These are phyloP conservation scores for Drosophila rhopaloa DNA, from an alignment of 1,140 invertebrate species.

Conservation along the genomic window DNA sequence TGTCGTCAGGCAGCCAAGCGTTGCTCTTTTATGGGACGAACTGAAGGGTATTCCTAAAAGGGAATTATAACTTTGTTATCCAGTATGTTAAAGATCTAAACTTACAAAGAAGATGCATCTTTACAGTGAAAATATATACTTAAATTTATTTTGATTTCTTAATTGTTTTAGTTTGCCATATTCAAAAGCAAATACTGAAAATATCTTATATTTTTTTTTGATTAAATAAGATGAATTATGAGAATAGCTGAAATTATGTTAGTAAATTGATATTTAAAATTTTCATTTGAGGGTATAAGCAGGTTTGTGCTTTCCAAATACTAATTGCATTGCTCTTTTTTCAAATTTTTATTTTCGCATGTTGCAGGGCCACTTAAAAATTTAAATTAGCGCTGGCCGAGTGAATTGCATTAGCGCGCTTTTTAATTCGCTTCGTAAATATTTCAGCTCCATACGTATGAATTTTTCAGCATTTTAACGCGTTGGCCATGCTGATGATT, in stretches of 20 bases:
- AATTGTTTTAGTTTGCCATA: no score
- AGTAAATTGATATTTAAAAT: no score
- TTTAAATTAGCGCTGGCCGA: slow-evolving; percentile 66
- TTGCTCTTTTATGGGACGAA: slow-evolving; percentile 56
- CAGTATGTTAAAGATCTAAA: background rate
- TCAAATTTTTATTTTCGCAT: slow-evolving; percentile 16
- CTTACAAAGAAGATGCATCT: background rate
- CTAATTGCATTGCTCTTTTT: slow-evolving; percentile 1
- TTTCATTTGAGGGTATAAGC: background rate
- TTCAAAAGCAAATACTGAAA: no score
- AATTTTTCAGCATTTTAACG: slow-evolving; percentile 76
- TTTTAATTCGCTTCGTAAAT: slow-evolving; percentile 74
- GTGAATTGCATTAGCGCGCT: slow-evolving; percentile 66
- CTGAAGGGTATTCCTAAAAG: background rate
- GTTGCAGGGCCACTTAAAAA: slow-evolving; percentile 68
- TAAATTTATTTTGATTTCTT: no score
- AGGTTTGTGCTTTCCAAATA: background rate
- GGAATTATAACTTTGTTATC: background rate
- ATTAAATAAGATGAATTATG: no score
- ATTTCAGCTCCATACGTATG: slow-evolving; percentile 54
- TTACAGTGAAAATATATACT: no score
- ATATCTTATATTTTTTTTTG: no score
- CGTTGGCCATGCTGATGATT: slow-evolving; percentile 62
- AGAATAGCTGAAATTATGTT: no score
- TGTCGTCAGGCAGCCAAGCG: slow-evolving; percentile 10